Percentiles rank a stretch among this genome's conserved stretches.
phyloP scores from a whole-genome alignment of 2,888 invertebrate species.

The Acleris literana region DNA sequence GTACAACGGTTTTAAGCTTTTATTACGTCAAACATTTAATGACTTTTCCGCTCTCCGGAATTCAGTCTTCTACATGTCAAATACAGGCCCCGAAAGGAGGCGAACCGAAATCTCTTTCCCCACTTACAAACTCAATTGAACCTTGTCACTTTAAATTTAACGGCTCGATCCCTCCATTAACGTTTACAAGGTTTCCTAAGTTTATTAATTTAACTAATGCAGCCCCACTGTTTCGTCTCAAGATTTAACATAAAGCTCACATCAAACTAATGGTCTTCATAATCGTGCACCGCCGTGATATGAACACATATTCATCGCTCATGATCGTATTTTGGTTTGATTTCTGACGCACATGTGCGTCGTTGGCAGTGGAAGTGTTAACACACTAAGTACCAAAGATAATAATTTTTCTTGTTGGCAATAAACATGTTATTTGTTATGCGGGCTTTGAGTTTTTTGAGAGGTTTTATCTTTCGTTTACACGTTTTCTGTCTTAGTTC shows the following conservation, averaged over 20 bases:
- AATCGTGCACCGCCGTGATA: background rate
- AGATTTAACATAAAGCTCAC: background rate
- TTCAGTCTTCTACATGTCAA: too few species aligned
- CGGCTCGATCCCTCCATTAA: conserved; percentile 20
- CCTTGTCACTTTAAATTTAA: conserved; percentile 13
- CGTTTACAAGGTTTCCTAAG: conserved; percentile 17
- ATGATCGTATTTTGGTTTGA: too few species aligned
- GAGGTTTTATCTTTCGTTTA: background rate
- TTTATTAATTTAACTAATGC: conserved; percentile 26
- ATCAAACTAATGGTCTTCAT: conserved; percentile 5
- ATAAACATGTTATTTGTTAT: too few species aligned
- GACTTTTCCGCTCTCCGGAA: too few species aligned
- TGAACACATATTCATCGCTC: background rate
- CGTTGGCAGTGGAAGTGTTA: too few species aligned
- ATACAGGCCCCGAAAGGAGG: too few species aligned
- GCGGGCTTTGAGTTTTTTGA: background rate
- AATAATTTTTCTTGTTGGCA: too few species aligned
- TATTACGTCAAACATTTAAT: too few species aligned
- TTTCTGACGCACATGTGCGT: too few species aligned
- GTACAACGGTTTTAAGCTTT: too few species aligned
- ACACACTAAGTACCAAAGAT: too few species aligned
- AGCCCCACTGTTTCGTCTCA: conserved; percentile 6
- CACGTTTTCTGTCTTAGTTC: background rate
- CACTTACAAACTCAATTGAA: conserved; percentile 16
- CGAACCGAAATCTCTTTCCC: conserved; percentile 9